Percentiles rank a stretch among this genome's conserved stretches.
These are phyloP conservation scores for Epinotia bilunana DNA, from an alignment of 2,888 invertebrate species.

Conservation along the genomic window DNA sequence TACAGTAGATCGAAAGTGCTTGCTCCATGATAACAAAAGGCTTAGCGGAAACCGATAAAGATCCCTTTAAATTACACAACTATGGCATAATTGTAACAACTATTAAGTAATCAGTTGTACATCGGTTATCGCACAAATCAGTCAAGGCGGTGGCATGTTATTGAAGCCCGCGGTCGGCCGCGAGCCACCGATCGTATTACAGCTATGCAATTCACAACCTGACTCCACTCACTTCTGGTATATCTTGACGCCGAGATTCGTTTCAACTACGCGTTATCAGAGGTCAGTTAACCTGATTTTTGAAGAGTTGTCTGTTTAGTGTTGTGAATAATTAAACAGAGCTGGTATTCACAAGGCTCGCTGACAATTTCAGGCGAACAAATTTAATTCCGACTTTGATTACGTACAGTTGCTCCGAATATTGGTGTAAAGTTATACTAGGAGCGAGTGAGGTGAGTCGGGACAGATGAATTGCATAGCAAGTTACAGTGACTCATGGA, in stretches of 20 bases:
- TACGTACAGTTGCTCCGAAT: background rate
- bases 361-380: background rate
- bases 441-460: background rate
- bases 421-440: background rate
- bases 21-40: background rate
- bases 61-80: constrained; percentile 1
- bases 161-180: constrained; percentile 35
- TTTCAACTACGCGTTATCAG: no score
- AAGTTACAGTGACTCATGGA: constrained; percentile 51
- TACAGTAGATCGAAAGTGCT: constrained; percentile 2
- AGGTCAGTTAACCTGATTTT: no score
- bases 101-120: constrained; percentile 6
- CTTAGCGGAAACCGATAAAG: background rate
- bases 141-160: constrained; percentile 32
- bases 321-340: background rate
- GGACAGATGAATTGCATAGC: background rate
- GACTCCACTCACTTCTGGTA: background rate
- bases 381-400: background rate
- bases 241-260: no score
- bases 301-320: background rate
- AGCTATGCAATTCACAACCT: constrained; percentile 34
- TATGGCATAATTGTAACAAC: background rate
- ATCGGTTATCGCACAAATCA: constrained; percentile 20
- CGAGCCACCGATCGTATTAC: constrained; percentile 35
- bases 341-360: background rate